phyloP scores from a whole-genome alignment of 2,113 vertebrate species.

The Salvelinus sp. region DNA sequence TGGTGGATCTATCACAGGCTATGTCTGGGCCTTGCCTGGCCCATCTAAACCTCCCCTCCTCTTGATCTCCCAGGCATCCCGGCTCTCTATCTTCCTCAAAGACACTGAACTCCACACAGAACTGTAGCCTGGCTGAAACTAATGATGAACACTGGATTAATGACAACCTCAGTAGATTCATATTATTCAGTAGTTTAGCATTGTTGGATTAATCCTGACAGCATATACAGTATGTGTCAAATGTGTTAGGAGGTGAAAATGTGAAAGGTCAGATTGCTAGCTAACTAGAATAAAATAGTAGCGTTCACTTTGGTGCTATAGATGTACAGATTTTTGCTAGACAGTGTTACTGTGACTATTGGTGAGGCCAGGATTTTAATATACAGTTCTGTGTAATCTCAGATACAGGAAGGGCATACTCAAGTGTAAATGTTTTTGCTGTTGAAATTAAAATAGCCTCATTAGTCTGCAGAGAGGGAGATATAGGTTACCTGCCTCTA shows the following conservation, averaged over 20 bases:
- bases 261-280: background rate
- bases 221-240: no score
- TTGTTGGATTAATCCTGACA: no score
- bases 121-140: background rate
- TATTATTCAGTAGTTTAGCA: no score
- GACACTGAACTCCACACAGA: no score
- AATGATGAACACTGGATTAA: background rate
- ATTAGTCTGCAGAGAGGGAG: background rate
- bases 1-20: constrained; percentile 62
- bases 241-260: background rate
- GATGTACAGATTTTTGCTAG: background rate
- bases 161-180: no score
- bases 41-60: constrained; percentile 36
- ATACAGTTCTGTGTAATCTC: background rate
- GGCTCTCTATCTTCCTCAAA: no score
- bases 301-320: background rate
- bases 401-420: background rate
- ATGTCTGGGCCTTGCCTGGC: constrained; percentile 54
- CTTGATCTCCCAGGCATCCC: background rate
- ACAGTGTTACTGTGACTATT: background rate
- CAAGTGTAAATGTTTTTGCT: background rate
- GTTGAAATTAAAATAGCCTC: background rate
- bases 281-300: background rate
- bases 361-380: background rate
- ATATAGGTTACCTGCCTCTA: background rate